Conservation (phyloP, 2,888 invertebrate species). For the Chymomyza caudatula region DNA sequence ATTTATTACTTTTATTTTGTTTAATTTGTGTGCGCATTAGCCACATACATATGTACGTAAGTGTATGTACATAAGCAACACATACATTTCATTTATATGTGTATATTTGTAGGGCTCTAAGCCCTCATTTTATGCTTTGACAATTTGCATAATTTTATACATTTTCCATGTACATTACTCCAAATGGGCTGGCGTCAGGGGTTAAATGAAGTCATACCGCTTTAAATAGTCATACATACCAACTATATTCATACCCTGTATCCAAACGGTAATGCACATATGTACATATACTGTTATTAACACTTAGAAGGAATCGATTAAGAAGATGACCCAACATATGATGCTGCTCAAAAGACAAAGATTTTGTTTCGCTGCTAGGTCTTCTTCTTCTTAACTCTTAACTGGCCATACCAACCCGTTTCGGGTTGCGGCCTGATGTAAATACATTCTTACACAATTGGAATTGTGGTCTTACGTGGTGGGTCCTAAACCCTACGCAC, state of each 20-base stretch:
- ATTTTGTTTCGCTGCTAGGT: too few species aligned
- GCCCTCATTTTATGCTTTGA: not conserved
- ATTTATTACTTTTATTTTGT: conserved; percentile 18
- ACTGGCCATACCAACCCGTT: too few species aligned
- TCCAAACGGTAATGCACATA: too few species aligned
- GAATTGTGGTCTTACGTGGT: too few species aligned
- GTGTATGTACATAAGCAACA: not conserved
- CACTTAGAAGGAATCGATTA: too few species aligned
- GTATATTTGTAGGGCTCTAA: not conserved
- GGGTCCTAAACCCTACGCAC: too few species aligned
- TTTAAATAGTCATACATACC: not conserved
- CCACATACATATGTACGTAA: not conserved
- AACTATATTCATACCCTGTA: not conserved
- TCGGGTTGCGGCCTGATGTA: too few species aligned
- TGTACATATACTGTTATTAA: too few species aligned
- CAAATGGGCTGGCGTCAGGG: conserved; percentile 17
- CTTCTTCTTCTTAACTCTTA: too few species aligned
- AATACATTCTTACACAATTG: too few species aligned
- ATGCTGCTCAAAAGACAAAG: too few species aligned
- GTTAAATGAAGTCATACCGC: conserved; percentile 30
- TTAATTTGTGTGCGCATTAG: conserved; percentile 37
- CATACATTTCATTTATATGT: not conserved
- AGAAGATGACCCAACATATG: too few species aligned
- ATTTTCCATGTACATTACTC: not conserved
- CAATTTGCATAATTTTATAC: conserved; percentile 41